Percentiles rank a stretch among this genome's conserved stretches.
phyloP scores from a whole-genome alignment of 2,113 vertebrate genomes.

The Cyprinodon tularosa region DNA sequence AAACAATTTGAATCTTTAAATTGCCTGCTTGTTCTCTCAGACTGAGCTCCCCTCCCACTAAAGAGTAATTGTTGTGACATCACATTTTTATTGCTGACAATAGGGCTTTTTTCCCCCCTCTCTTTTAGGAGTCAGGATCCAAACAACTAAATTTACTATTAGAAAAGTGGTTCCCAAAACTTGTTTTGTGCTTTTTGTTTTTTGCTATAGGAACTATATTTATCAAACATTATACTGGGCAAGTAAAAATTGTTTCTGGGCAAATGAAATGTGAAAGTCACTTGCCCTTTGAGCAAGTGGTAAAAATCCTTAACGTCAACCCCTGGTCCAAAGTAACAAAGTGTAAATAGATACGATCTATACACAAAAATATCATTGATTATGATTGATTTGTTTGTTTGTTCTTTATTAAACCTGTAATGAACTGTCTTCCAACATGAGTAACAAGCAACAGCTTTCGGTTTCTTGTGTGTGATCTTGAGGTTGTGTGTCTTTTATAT shows the following conservation, averaged over 20 bases:
- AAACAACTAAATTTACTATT: background rate
- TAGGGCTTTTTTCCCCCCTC: background rate
- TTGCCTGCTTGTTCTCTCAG: background rate
- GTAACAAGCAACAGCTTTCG: slow-evolving; percentile 12
- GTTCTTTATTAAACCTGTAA: slow-evolving; percentile 34
- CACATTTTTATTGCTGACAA: background rate
- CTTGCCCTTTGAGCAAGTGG: too few relatives aligned
- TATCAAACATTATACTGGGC: too few relatives aligned
- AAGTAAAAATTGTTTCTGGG: too few relatives aligned
- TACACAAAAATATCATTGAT: slow-evolving; percentile 9
- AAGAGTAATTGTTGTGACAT: background rate
- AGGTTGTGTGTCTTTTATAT: slow-evolving; percentile 59
- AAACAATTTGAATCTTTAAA: background rate
- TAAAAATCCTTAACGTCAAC: too few relatives aligned
- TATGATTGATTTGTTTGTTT: slow-evolving; percentile 17
- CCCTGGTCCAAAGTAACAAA: background rate
- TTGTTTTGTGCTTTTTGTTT: too few relatives aligned
- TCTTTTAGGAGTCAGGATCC: background rate
- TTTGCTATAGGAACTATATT: too few relatives aligned
- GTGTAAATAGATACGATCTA: background rate
- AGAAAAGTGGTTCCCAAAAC: too few relatives aligned
- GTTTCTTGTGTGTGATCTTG: slow-evolving; percentile 42
- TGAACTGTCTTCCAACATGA: slow-evolving; percentile 43
- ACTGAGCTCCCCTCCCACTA: background rate
- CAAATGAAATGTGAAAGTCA: too few relatives aligned